Percentiles rank a stretch among this genome's conserved stretches.
Conservation (phyloP, 2,888 invertebrate genomes). For the Orthonevra nobilis region DNA sequence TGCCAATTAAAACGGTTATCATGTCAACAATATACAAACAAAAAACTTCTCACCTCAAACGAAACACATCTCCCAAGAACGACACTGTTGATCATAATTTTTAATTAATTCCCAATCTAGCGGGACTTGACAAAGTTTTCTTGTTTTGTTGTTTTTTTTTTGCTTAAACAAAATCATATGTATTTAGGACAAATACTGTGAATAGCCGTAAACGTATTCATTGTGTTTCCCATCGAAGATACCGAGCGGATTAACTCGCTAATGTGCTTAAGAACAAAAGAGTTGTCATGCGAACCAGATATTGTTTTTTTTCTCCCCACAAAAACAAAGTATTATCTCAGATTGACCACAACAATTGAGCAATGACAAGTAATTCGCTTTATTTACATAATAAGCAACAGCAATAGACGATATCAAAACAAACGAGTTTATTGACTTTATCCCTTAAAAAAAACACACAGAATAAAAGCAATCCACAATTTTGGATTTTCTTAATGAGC, state of each 20-base stretch:
- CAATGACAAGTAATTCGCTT: too few species aligned
- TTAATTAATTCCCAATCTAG: slow-evolving; percentile 41
- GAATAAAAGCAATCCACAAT: too few species aligned
- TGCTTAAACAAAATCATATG: slow-evolving; percentile 35
- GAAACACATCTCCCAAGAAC: too few species aligned
- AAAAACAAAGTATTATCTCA: too few species aligned
- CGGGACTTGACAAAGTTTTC: slow-evolving; percentile 40
- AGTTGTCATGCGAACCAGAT: slow-evolving; percentile 47
- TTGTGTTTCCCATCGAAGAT: neutral
- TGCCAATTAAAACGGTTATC: too few species aligned
- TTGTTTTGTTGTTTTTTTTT: too few species aligned
- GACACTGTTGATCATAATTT: slow-evolving; percentile 13
- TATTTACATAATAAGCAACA: too few species aligned
- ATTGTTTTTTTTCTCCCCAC: neutral
- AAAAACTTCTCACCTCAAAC: too few species aligned
- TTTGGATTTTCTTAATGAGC: neutral
- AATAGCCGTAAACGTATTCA: slow-evolving; percentile 26
- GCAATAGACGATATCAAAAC: neutral
- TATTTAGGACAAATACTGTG: slow-evolving; percentile 46
- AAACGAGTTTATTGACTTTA: slow-evolving; percentile 20
- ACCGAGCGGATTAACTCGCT: neutral
- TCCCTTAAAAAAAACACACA: neutral
- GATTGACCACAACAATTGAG: too few species aligned
- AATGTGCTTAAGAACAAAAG: slow-evolving; percentile 61
- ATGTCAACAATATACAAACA: too few species aligned